Base-by-base conservation (phyloP, 2,888 invertebrate species). In the Ethmia dodecea region DNA sequence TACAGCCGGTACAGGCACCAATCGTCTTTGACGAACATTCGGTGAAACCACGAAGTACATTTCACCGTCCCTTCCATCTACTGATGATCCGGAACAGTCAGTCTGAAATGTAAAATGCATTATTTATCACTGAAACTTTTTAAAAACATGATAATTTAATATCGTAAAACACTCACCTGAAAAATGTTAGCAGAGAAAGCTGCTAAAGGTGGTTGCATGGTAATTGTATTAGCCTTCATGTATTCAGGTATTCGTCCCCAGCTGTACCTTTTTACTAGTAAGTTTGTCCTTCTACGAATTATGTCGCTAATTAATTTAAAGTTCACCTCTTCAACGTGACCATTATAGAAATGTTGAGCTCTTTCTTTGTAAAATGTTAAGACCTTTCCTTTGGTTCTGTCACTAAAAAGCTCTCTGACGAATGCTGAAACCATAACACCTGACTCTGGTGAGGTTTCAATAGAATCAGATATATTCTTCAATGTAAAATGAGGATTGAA, bases 401-500 rank as follows among this genome's bases (percentile, higher is more conserved):
- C 95, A 49, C 94, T 95, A 52, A 94, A 95, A 3, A 96, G 87
- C 62, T 95, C 93, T 33, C 94, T 88, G 1, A 95, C 90, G 61
- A 96, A 94, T 0, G 93, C 94, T 1, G 94, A 93, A 5, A 92
- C 91, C 0, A 92, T 91, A 5, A 95, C 91, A 1, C 94, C 93
- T n/a, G 91, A 88, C 33, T 89, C 89, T 16, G 88, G 80, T 0
- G 89, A 88, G 15, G 90, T 80, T 45, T 92, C 90, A 16, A 94
- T 91, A 0, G 94, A 92, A 55, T 94, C 94, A 0, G 94, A 94
- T 12, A 96, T 92, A 60, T 95, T 95, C 65, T 93, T 93, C 51
- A 95, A 90, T 0, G 94, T 92, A 52, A 95, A 88, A 65, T 96
- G 96, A 0, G 96, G 96, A 71, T 96, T 96, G 57, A 96, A 96